Evolutionary conservation across 2,888 invertebrate species (phyloP), one percentile per base, ranked within the genome.

Genomic region (Macrophya annulata): DNA sequence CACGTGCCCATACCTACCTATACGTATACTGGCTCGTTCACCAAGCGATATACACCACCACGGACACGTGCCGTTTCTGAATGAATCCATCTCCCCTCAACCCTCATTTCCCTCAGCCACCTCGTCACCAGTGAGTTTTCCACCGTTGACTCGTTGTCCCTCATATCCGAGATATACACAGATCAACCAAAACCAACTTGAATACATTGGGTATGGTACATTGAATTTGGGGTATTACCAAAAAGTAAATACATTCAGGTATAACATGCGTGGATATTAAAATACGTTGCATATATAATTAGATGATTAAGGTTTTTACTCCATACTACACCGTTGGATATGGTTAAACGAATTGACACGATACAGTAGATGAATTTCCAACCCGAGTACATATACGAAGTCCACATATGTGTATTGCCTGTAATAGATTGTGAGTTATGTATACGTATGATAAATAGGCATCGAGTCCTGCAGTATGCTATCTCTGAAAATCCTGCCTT

Each of bases 21-120:
- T 76, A 43, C 59, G 17, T 62, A 43, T 79, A 59, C 59, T 4
- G 71, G 40, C 17, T 45, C 76, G 45, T 45, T n/a, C 51, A 55
- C 55, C 77, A 31, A 21, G 55, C 55, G 55, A 55, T 81, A 79
- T 21, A 81, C 62, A 81, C 81, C 62, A 81, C 65, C 83, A 68
- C 86, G 86, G 88, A 88, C 92, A 91, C 91, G 91, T 91, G 91
- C 90, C 91, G 89, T 90, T 92, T 89, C 90, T 92, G 90, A 92
- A 92, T 92, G 92, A 92, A 92, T 87, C 88, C 86, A 87, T 85
- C 86, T 87, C 87, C 85, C 87, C 82, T 45, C 85, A 68, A 77
- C 84, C 77, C 55, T 51, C 71, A 4, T 62, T 10, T n/a, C 68
- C 77, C 31, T 77, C 85, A 17, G 51, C 45, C 31, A 31, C 43